Percentiles rank a stretch among this genome's conserved stretches.
These are phyloP conservation scores for Pseudorasbora parva DNA, from an alignment of 2,113 vertebrate genomes.

Conservation along the genomic window DNA sequence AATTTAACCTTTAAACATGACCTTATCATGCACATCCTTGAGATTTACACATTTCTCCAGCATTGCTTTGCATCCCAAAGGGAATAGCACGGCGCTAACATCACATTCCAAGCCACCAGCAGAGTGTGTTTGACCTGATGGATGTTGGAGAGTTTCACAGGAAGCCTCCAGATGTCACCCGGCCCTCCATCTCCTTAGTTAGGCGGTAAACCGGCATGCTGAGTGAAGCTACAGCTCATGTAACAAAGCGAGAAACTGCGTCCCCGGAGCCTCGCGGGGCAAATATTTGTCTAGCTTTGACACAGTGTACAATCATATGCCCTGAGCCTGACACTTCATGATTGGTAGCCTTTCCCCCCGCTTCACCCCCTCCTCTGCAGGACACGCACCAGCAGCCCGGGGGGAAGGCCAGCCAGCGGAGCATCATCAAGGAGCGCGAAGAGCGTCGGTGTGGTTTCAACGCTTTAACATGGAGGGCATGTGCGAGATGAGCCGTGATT, in stretches of 20 bases:
- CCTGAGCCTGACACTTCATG: slow-evolving; percentile 71
- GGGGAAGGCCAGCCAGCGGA: slow-evolving; percentile 52
- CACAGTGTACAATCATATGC: slow-evolving; percentile 74
- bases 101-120: slow-evolving; percentile 24
- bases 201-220: slow-evolving; percentile 36
- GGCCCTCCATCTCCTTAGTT: slow-evolving; percentile 38
- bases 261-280: slow-evolving; percentile 70
- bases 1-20: slow-evolving; percentile 46
- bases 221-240: slow-evolving; percentile 45
- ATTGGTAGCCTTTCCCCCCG: slow-evolving; percentile 70
- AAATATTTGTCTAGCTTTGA: slow-evolving; percentile 73
- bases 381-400: slow-evolving; percentile 54
- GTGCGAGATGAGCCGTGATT: slow-evolving; percentile 50
- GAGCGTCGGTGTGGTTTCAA: slow-evolving; percentile 45
- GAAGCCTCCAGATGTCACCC: slow-evolving; percentile 41
- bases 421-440: slow-evolving; percentile 48
- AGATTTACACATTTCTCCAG: neutral
- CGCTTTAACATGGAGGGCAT: slow-evolving; percentile 48
- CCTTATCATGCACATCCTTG: slow-evolving; percentile 24
- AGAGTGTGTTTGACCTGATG: slow-evolving; percentile 40
- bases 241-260: slow-evolving; percentile 44
- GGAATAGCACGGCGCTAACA: slow-evolving; percentile 3
- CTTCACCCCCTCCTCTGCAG: slow-evolving; percentile 25
- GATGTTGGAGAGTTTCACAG: slow-evolving; percentile 32
- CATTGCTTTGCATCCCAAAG: neutral